These are phyloP conservation scores for Chorisops tibialis DNA, from an alignment of 2,888 invertebrate genomes.

Conservation along the genomic window DNA sequence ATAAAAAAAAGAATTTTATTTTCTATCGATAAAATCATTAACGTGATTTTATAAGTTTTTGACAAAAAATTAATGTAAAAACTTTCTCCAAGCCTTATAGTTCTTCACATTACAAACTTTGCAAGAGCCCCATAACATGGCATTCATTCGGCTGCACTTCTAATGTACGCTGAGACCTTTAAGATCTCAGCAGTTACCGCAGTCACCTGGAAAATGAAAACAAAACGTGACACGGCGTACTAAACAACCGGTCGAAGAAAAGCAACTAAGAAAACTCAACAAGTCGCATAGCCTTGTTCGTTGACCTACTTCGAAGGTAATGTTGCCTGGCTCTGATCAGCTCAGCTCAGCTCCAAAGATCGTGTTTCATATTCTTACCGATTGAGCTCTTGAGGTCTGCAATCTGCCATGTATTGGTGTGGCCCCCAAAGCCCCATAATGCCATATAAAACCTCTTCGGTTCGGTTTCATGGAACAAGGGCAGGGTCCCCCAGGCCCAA, in stretches of 20 bases:
- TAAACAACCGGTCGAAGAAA: slow-evolving; percentile 5
- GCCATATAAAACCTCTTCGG: background rate
- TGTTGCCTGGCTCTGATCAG: background rate
- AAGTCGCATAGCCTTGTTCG: slow-evolving; percentile 25
- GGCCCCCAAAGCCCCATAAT: slow-evolving; percentile 8
- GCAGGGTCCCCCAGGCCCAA: slow-evolving; percentile 11
- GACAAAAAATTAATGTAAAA: no score
- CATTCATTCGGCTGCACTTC: no score
- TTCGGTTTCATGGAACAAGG: slow-evolving; percentile 22
- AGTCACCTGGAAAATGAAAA: slow-evolving; percentile 22
- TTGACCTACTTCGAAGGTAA: slow-evolving; percentile 25
- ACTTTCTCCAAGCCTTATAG: no score
- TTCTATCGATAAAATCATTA: no score
- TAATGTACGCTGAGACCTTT: no score
- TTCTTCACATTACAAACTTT: no score
- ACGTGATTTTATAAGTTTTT: no score
- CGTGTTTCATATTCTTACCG: slow-evolving; percentile 11
- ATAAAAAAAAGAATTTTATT: no score
- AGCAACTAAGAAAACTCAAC: slow-evolving; percentile 19
- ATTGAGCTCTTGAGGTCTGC: background rate
- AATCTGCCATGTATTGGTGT: slow-evolving; percentile 2
- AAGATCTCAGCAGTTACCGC: slow-evolving; percentile 11
- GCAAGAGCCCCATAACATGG: no score
- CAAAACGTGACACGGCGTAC: slow-evolving; percentile 3
- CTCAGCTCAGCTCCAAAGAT: slow-evolving; percentile 16